Percentiles rank a stretch among this genome's conserved stretches.
phyloP scores from a whole-genome alignment of 2,113 vertebrate genomes.

The Sturnira hondurensis region DNA sequence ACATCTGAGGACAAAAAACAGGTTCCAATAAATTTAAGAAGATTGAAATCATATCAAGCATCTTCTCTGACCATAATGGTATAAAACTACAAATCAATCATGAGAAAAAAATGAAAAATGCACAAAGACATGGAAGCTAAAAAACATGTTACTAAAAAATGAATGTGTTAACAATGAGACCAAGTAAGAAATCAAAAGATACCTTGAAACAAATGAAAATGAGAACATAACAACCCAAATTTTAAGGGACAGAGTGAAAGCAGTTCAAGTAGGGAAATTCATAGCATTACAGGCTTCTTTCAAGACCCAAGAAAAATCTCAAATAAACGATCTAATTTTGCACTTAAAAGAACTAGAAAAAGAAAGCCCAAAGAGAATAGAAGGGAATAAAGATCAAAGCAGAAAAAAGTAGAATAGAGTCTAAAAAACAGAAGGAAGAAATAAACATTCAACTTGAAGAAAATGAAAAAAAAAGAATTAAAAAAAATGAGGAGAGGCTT shows the following conservation, averaged over 20 bases:
- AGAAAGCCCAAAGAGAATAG: background rate
- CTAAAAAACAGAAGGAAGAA: background rate
- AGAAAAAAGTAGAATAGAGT: background rate
- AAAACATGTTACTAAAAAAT: background rate
- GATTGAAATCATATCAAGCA: background rate
- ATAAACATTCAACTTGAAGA: no score
- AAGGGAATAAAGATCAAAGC: background rate
- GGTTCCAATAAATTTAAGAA: background rate
- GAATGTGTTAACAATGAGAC: background rate
- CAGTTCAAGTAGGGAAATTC: background rate
- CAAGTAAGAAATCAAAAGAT: background rate
- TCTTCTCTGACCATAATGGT: background rate
- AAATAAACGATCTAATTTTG: background rate
- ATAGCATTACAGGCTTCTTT: background rate
- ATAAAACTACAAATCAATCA: background rate
- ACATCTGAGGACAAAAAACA: background rate
- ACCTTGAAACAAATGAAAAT: background rate
- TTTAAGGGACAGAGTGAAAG: background rate
- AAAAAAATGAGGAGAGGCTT: no score
- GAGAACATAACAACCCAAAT: background rate
- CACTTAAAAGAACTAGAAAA: background rate
- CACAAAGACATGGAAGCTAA: background rate
- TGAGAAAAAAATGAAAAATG: background rate
- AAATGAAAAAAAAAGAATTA: no score
- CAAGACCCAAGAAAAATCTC: background rate